Evolutionary conservation across 2,113 vertebrate genomes (phyloP), one percentile per base, ranked within the genome.

Genomic region (Micromys minutus): DNA sequence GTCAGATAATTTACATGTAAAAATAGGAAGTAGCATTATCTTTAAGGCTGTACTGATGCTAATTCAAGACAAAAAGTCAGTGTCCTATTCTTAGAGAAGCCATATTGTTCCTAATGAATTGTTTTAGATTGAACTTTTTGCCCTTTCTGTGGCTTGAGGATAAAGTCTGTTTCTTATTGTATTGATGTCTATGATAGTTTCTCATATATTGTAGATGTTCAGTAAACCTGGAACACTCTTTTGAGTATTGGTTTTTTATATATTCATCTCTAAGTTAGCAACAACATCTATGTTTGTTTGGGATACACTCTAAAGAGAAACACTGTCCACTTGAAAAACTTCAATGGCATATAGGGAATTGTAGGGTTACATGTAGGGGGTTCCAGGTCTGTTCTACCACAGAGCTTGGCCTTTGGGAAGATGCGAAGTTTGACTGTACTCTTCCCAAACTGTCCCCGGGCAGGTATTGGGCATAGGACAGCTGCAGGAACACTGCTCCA

Each of bases 111-210:
- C 65, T 45, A 94, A 39, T 77, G 17, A 93, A 75, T n/a, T 85
- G 9, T 63, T 89, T 74, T 94, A 84, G 45, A 92, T 67, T 45
- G 77, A 81, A 57, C 91, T 93, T 36, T 34, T n/a, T 80, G 10
- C 3, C 74, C 59, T 79, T 15, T 69, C 52, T 77, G 24, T 90
- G 1, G 63, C 63, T 93, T 89, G 50, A 55, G 11, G 24, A 69
- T 34, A 69, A 0, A 84, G 5, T 31, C 31, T 81, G 4, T 74
- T n/a, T 90, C 10, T 91, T 76, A 52, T n/a, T 93, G 22, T 87
- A 72, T 45, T 57, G n/a, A 45, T 79, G 57, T 21, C 34, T 87
- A 85, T 50, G 10, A 55, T 34, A 83, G 2, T 45, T 26, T 31
- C 19, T 71, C 16, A 85, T 6, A 42, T 45, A 91, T 65, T 69